Percentiles rank a stretch among this genome's conserved stretches.
Conservation (phyloP, 2,113 vertebrate genomes). For the Misgurnus mizolepis region DNA sequence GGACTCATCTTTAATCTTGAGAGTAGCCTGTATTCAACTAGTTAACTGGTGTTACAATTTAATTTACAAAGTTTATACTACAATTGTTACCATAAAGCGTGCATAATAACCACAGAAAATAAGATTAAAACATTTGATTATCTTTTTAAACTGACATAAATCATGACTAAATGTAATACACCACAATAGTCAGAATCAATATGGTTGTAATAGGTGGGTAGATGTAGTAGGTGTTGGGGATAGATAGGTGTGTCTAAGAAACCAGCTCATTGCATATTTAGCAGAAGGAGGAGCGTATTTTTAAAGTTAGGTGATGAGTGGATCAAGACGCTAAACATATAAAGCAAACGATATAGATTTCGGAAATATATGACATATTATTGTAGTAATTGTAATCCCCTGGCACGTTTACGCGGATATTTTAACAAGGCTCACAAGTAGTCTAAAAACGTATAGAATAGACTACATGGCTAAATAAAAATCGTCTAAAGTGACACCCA, state of each 20-base stretch:
- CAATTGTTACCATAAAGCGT: background rate
- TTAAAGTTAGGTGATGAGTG: background rate
- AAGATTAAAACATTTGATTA: background rate
- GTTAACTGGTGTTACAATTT: too few species aligned
- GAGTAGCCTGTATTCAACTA: background rate
- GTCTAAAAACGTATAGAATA: background rate
- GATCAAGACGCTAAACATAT: background rate
- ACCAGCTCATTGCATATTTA: constrained; percentile 32
- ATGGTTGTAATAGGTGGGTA: background rate
- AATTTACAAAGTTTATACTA: background rate
- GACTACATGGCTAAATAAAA: background rate
- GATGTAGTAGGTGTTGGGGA: background rate
- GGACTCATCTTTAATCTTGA: background rate
- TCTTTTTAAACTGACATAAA: background rate
- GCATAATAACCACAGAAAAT: background rate
- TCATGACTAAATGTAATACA: background rate
- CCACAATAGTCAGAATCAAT: too few species aligned
- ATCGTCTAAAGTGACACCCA: background rate
- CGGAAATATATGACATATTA: too few species aligned
- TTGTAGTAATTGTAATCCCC: background rate
- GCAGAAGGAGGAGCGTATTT: background rate
- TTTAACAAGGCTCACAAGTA: background rate
- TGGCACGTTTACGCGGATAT: background rate
- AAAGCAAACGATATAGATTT: background rate
- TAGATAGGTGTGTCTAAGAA: background rate